phyloP scores from a whole-genome alignment of 1,140 invertebrate genomes.

The Sipha flava region DNA sequence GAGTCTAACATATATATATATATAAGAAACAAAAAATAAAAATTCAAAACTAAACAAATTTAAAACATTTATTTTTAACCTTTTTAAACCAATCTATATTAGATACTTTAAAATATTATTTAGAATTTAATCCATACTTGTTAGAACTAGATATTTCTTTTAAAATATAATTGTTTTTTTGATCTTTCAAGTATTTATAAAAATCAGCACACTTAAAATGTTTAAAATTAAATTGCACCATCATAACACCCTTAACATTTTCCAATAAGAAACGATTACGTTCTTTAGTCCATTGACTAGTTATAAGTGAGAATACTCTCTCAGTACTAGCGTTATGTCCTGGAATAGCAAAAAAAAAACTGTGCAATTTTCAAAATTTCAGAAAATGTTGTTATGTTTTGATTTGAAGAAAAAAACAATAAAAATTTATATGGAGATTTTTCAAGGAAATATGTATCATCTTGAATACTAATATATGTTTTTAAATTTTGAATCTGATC shows the following conservation, averaged over 20 bases:
- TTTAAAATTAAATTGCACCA: conserved; percentile 3
- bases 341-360: background rate
- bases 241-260: background rate
- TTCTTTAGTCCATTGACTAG: background rate
- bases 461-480: background rate
- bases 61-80: too few species aligned
- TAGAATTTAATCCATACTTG: too few species aligned
- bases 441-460: background rate
- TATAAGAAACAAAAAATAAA: background rate
- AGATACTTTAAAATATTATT: too few species aligned
- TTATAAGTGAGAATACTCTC: background rate
- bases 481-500: background rate
- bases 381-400: background rate
- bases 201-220: background rate
- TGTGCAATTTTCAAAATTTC: background rate
- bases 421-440: background rate
- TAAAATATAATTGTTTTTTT: background rate
- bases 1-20: too few species aligned
- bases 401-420: background rate
- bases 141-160: too few species aligned
- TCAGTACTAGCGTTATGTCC: background rate
- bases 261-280: background rate
- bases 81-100: background rate
- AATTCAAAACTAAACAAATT: too few species aligned
- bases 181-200: background rate